These are phyloP conservation scores for Lampris megalopsis DNA, from an alignment of 2,113 vertebrate species.

Conservation along the genomic window DNA sequence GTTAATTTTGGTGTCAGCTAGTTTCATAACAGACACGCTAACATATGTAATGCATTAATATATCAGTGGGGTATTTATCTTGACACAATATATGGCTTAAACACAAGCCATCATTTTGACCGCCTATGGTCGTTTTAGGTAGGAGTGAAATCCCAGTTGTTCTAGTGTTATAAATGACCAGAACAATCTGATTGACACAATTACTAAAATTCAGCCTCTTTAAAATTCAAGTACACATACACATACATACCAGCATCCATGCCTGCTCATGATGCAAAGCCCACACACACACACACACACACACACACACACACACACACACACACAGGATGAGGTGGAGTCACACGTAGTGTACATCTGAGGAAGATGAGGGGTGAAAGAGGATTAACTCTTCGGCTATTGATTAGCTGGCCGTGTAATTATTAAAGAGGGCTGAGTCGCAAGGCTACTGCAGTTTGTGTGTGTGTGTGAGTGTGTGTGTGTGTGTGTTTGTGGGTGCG, in stretches of 20 bases:
- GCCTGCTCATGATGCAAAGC: neutral
- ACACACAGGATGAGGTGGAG: constrained; percentile 11
- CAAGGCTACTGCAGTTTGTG: constrained; percentile 61
- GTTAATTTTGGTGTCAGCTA: too few relatives aligned
- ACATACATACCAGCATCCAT: neutral
- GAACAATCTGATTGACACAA: neutral
- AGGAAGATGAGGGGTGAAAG: constrained; percentile 74
- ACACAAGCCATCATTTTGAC: too few relatives aligned
- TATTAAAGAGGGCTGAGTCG: constrained; percentile 71
- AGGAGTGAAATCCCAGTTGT: too few relatives aligned
- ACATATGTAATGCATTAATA: too few relatives aligned
- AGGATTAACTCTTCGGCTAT: constrained; percentile 75
- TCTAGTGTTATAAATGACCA: neutral
- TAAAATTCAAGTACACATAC: neutral
- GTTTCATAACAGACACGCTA: too few relatives aligned
- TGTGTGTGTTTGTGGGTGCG: constrained; percentile 6
- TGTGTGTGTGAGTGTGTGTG: constrained; percentile 21
- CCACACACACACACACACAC: neutral
- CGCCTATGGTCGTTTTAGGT: too few relatives aligned
- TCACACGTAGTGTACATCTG: constrained; percentile 53
- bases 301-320: constrained; percentile 4
- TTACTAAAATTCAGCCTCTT: neutral
- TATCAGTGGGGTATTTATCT: too few relatives aligned
- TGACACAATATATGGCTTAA: too few relatives aligned
- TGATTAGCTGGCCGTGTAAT: constrained; percentile 70